Evolutionary conservation across 2,113 vertebrate species (phyloP).

Genomic region (Lagopus muta): DNA sequence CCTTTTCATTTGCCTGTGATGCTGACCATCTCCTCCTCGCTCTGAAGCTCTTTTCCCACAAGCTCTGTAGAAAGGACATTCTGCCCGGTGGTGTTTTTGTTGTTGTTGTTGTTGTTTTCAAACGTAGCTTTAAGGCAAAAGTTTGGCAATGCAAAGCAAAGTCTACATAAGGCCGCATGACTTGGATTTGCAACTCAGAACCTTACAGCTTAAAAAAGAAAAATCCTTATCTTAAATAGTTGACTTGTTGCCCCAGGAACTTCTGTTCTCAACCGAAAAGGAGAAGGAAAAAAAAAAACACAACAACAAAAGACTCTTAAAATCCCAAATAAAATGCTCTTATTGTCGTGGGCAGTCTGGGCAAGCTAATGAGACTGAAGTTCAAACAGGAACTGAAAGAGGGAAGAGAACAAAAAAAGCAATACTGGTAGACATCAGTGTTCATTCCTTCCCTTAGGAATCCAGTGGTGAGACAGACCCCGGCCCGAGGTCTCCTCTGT

Average conservation of each 20-base stretch:
- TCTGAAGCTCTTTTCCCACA: not conserved
- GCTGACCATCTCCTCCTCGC: not conserved
- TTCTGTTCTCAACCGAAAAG: not conserved
- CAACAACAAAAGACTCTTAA: not conserved
- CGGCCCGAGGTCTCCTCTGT: constrained; percentile 37
- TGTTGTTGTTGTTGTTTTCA: not conserved
- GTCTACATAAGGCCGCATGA: constrained; percentile 95
- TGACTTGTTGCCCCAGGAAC: constrained; percentile 15
- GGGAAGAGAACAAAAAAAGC: constrained; percentile 26
- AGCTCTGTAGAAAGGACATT: constrained; percentile 60
- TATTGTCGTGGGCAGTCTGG: constrained; percentile 28
- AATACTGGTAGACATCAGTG: constrained; percentile 6
- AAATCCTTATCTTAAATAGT: constrained; percentile 38
- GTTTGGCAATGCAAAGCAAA: constrained; percentile 88
- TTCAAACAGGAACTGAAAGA: constrained; percentile 38
- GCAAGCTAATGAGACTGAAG: constrained; percentile 48
- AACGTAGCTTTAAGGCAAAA: constrained; percentile 92
- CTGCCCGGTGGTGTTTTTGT: constrained; percentile 59
- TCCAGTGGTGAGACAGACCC: constrained; percentile 50
- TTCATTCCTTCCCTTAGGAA: constrained; percentile 48
- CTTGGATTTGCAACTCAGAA: constrained; percentile 76
- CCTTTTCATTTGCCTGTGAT: not conserved
- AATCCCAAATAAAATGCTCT: constrained; percentile 49
- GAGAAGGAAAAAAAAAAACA: not conserved
- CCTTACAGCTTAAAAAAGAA: constrained; percentile 65